Evolutionary conservation across 2,797 vertebrate species (phyloP).

Genomic region (Clamator glandarius): DNA sequence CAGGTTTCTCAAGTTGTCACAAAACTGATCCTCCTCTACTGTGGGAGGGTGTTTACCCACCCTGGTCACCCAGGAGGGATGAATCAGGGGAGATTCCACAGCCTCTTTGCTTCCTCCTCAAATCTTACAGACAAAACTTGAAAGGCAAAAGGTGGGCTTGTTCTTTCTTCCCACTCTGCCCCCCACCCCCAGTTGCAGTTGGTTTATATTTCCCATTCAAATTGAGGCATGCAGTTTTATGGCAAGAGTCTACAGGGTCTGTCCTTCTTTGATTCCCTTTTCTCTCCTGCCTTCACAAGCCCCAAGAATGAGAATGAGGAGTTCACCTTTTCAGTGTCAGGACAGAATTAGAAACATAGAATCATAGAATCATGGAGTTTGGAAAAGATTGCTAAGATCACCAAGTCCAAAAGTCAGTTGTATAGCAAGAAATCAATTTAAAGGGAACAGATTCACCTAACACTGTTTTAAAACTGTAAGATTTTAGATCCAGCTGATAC

Average conservation of each 20-base stretch:
- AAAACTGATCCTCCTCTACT: too few species aligned
- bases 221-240: rapidly evolving
- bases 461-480: not conserved
- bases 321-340: not conserved
- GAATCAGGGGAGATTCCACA: not conserved
- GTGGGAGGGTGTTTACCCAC: too few species aligned
- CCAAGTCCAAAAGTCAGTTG: too few species aligned
- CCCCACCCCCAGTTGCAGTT: not conserved
- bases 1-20: too few species aligned
- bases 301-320: not conserved
- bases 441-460: not conserved
- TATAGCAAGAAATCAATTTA: not conserved
- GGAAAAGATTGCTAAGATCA: too few species aligned
- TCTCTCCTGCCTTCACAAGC: not conserved
- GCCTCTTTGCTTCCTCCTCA: not conserved
- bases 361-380: too few species aligned
- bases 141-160: not conserved
- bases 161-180: not conserved
- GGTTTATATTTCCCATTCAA: not conserved
- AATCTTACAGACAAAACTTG: not conserved
- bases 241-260: not conserved
- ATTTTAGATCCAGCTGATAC: not conserved
- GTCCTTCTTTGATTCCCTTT: not conserved
- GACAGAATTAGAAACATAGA: too few species aligned
- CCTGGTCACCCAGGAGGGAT: too few species aligned